Conservation (phyloP, 2,797 vertebrate species). For the Xiphophorus birchmanni region DNA sequence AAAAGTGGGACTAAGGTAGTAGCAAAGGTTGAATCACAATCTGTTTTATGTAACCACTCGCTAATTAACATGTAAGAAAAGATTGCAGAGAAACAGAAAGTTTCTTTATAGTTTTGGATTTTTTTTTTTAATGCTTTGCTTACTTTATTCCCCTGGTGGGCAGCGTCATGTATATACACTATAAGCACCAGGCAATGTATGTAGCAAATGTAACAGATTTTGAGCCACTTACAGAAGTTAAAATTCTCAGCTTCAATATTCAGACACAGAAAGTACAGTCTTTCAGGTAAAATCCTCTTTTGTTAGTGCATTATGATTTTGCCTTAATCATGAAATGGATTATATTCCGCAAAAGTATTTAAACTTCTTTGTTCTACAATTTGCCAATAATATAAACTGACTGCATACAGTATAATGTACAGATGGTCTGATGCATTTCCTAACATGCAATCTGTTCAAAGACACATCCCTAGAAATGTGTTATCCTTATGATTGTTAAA, state of each 20-base stretch:
- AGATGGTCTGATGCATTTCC: slow-evolving; percentile 71
- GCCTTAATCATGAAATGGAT: slow-evolving; percentile 76
- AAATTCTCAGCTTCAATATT: slow-evolving; percentile 62
- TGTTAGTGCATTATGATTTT: slow-evolving; percentile 74
- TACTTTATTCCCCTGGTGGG: slow-evolving; percentile 69
- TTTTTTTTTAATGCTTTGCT: slow-evolving; percentile 55
- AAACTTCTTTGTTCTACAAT: slow-evolving; percentile 72
- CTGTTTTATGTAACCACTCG: slow-evolving; percentile 26
- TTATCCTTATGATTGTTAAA: slow-evolving; percentile 74
- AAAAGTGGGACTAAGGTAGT: slow-evolving; percentile 4
- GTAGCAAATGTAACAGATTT: slow-evolving; percentile 75
- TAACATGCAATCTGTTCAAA: slow-evolving; percentile 68
- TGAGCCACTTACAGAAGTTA: slow-evolving; percentile 67
- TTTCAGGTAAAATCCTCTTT: slow-evolving; percentile 63
- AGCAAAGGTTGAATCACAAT: slow-evolving; percentile 29
- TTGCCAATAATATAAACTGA: slow-evolving; percentile 71
- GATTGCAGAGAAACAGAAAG: slow-evolving; percentile 14
- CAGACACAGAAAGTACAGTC: slow-evolving; percentile 52
- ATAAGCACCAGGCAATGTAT: slow-evolving; percentile 70
- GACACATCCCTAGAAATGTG: slow-evolving; percentile 75
- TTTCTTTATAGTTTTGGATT: slow-evolving; percentile 31
- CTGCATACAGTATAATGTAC: slow-evolving; percentile 68
- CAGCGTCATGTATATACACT: slow-evolving; percentile 64
- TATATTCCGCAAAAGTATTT: slow-evolving; percentile 68
- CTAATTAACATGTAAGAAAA: slow-evolving; percentile 1